phyloP scores from a whole-genome alignment of 2,113 vertebrate species.

The Siniperca chuatsi region DNA sequence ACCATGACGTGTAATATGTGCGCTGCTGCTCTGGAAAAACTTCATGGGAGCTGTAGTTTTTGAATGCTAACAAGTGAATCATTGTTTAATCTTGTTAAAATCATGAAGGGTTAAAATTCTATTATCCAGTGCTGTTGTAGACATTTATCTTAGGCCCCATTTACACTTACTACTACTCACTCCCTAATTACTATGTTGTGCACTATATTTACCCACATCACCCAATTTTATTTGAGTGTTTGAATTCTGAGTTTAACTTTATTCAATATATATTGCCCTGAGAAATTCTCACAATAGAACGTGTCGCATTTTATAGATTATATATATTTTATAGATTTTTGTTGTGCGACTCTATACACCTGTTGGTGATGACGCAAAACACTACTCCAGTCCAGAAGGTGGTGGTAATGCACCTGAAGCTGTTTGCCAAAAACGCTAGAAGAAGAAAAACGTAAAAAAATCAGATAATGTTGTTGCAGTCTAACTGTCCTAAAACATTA shows the following conservation, averaged over 20 bases:
- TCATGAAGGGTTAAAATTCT: not conserved
- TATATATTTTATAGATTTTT: not conserved
- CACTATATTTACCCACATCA: not conserved
- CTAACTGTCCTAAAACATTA: not conserved
- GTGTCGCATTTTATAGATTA: too few species aligned
- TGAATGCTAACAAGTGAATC: not conserved
- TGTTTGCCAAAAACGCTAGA: not conserved
- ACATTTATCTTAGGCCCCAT: not conserved
- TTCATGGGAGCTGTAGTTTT: slow-evolving; percentile 15
- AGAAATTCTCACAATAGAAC: not conserved
- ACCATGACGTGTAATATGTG: not conserved
- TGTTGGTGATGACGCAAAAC: too few species aligned
- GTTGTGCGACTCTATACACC: not conserved
- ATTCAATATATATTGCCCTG: not conserved
- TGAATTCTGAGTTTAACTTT: not conserved
- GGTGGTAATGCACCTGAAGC: not conserved
- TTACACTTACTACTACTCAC: not conserved
- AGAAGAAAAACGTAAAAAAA: not conserved
- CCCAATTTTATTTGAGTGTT: not conserved
- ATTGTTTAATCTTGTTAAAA: not conserved
- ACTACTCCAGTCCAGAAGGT: not conserved
- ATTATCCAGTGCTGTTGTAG: not conserved
- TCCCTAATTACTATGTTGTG: not conserved
- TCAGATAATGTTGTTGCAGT: not conserved
- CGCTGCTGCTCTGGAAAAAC: not conserved